Evolutionary conservation across 2,888 invertebrate species (phyloP).

Genomic region (Punctoribates punctum): DNA sequence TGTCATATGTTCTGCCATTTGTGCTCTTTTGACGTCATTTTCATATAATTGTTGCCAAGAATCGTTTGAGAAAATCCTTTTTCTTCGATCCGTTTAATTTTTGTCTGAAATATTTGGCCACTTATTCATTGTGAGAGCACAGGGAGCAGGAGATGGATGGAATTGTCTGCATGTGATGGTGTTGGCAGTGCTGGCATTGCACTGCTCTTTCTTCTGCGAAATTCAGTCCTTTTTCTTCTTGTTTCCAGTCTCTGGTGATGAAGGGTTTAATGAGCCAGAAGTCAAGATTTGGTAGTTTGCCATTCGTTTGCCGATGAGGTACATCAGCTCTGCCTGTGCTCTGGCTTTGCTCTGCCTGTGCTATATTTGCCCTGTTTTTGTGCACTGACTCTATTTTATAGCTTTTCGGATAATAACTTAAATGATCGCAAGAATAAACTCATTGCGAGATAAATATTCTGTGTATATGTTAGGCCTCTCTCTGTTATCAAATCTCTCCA

Average conservation of each 20-base stretch:
- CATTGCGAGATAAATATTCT: conserved; percentile 28
- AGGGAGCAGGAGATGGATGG: conserved; percentile 30
- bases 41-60: background rate
- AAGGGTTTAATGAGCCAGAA: conserved; percentile 35
- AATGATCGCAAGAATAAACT: conserved; percentile 33
- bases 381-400: conserved; percentile 24
- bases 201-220: conserved; percentile 18
- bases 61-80: background rate
- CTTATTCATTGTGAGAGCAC: background rate
- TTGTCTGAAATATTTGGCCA: background rate
- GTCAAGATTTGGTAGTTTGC: conserved; percentile 33
- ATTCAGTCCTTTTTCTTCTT: conserved; percentile 21
- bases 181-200: background rate
- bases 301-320: conserved; percentile 1
- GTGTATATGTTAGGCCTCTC: background rate
- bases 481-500: background rate
- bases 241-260: conserved; percentile 26
- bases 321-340: background rate
- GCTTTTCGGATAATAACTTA: conserved; percentile 35
- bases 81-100: background rate
- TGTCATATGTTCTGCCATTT: background rate
- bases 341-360: background rate
- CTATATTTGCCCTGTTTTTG: background rate
- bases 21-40: too few relatives aligned
- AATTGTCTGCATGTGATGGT: conserved; percentile 27